Conservation (phyloP, 2,797 vertebrate genomes). For the Sternarchorhynchus goeldii region DNA sequence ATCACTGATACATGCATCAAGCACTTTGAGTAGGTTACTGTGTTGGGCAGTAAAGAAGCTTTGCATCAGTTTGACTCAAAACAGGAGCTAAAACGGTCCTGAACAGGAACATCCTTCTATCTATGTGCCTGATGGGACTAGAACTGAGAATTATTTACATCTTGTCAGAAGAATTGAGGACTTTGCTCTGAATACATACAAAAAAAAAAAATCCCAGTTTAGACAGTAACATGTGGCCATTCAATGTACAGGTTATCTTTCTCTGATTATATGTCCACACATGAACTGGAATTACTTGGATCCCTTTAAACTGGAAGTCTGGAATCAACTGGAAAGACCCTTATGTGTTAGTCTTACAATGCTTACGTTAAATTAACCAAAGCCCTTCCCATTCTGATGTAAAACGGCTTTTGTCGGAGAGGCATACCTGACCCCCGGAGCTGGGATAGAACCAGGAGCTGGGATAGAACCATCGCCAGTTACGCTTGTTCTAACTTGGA, state of each 20-base stretch:
- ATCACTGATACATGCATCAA: not conserved
- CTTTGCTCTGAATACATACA: slow-evolving; percentile 37
- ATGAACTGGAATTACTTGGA: slow-evolving; percentile 35
- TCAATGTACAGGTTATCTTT: slow-evolving; percentile 38
- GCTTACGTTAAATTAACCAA: slow-evolving; percentile 1
- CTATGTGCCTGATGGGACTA: not conserved
- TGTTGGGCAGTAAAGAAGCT: not conserved
- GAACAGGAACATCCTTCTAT: slow-evolving; percentile 14
- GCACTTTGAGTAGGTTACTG: slow-evolving; percentile 1
- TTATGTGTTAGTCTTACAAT: slow-evolving; percentile 47
- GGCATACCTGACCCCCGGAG: not conserved
- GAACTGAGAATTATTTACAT: slow-evolving; percentile 27
- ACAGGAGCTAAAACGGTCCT: not conserved
- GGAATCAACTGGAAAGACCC: slow-evolving; percentile 42
- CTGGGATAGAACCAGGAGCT: slow-evolving; percentile 41
- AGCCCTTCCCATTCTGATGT: slow-evolving; percentile 41
- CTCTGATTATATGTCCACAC: slow-evolving; percentile 6
- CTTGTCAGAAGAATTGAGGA: slow-evolving; percentile 40
- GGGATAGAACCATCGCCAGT: slow-evolving; percentile 34
- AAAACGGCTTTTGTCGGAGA: slow-evolving; percentile 19
- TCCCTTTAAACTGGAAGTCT: slow-evolving; percentile 20
- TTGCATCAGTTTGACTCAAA: not conserved
- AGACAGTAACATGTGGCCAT: slow-evolving; percentile 29
- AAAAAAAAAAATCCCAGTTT: not conserved
- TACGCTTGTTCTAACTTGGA: slow-evolving; percentile 42